Evolutionary conservation across 2,113 vertebrate genomes (phyloP).

Genomic region (Gallinago media): DNA sequence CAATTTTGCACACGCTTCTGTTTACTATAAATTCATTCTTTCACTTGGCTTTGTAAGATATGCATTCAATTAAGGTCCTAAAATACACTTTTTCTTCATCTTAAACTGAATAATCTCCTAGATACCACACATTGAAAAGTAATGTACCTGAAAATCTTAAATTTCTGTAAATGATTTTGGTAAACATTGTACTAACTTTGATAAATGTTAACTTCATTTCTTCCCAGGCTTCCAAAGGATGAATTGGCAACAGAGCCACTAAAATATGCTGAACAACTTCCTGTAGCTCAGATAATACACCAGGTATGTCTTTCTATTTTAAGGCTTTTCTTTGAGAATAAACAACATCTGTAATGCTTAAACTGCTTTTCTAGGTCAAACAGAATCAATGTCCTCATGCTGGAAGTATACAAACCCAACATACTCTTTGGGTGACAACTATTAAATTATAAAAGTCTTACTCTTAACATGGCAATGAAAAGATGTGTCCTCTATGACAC

Average conservation of each 20-base stretch:
- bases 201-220: not conserved
- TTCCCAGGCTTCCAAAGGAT: conserved; percentile 65
- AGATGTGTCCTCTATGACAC: conserved; percentile 24
- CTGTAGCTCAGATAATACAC: conserved; percentile 96
- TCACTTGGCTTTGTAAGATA: not conserved
- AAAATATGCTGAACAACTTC: conserved; percentile 92
- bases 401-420: not conserved
- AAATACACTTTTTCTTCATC: not conserved
- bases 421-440: conserved; percentile 5
- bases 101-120: not conserved
- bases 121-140: not conserved
- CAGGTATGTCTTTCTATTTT: conserved; percentile 82
- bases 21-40: not conserved
- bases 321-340: conserved; percentile 42
- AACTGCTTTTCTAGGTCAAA: conserved; percentile 63
- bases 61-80: not conserved
- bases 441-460: conserved; percentile 8
- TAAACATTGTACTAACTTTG: not conserved
- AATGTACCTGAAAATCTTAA: not conserved
- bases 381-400: conserved; percentile 25
- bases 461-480: conserved; percentile 10
- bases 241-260: conserved; percentile 73
- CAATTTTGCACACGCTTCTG: not conserved
- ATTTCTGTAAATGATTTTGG: not conserved
- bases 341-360: conserved; percentile 43